These are phyloP conservation scores for Orthosia incerta DNA, from an alignment of 2,888 invertebrate genomes.

Conservation along the genomic window DNA sequence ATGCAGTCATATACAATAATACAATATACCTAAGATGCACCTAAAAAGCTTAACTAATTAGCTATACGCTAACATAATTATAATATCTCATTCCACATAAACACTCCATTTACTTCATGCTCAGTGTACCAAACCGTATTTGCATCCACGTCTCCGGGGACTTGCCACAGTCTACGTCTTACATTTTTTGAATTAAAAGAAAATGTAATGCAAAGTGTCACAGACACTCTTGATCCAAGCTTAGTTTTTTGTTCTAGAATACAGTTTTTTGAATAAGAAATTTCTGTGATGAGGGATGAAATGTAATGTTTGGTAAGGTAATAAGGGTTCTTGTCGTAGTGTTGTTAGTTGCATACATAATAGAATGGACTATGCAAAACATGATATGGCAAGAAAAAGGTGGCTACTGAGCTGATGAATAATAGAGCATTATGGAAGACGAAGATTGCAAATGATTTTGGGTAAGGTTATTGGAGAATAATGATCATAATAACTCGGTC, in stretches of 20 bases:
- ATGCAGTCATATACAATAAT: no score
- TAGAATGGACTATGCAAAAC: not conserved
- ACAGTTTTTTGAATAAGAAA: conserved; percentile 50
- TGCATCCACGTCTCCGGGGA: conserved; percentile 47
- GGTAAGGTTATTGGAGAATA: not conserved
- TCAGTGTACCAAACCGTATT: conserved; percentile 37
- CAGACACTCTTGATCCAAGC: conserved; percentile 50
- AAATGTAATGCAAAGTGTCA: conserved; percentile 59
- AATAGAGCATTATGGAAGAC: not conserved
- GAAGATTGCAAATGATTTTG: not conserved
- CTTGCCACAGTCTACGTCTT: conserved; percentile 45
- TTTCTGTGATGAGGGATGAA: conserved; percentile 18
- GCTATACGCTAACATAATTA: no score
- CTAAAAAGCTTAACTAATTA: not conserved
- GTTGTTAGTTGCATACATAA: not conserved
- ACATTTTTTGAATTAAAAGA: conserved; percentile 63
- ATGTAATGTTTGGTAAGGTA: not conserved
- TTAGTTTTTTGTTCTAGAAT: conserved; percentile 32
- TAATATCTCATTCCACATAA: not conserved
- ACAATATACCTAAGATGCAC: no score
- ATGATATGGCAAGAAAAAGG: not conserved
- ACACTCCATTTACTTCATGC: conserved; percentile 3
- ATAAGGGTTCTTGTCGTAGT: not conserved
- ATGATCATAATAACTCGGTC: not conserved
- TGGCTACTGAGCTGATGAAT: not conserved